Evolutionary conservation across 2,797 vertebrate species (phyloP).

Genomic region (Myotis pilosus): DNA sequence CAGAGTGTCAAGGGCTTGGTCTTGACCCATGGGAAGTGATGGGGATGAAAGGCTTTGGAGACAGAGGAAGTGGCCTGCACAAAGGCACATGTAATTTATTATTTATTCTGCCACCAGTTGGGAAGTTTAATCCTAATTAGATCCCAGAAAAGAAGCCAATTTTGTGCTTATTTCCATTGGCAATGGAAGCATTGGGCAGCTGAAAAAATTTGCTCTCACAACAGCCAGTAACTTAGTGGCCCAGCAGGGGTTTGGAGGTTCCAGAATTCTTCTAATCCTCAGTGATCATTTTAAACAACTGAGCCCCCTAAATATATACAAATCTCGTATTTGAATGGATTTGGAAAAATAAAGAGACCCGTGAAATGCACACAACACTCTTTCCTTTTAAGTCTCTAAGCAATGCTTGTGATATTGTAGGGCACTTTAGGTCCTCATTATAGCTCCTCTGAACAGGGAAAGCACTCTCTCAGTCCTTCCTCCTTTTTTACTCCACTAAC

Average conservation of each 20-base stretch:
- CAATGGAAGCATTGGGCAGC: not conserved
- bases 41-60: not conserved
- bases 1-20: not conserved
- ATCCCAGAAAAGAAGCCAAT: conserved; percentile 29
- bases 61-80: not conserved
- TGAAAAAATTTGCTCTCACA: conserved; percentile 26
- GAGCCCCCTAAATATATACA: conserved; percentile 12
- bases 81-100: conserved; percentile 3
- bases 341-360: conserved; percentile 1
- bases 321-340: conserved; percentile 39
- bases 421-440: not conserved
- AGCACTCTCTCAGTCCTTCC: not conserved
- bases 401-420: not conserved
- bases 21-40: not conserved
- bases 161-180: conserved; percentile 56
- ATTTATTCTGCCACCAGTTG: conserved; percentile 37
- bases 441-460: not conserved
- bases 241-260: not conserved
- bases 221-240: not conserved
- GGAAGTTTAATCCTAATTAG: conserved; percentile 55
- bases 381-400: not conserved
- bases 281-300: conserved; percentile 32
- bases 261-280: conserved; percentile 43
- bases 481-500: not conserved
- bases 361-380: not conserved